phyloP scores from a whole-genome alignment of 1,140 invertebrate genomes.

The Cepaea nemoralis region DNA sequence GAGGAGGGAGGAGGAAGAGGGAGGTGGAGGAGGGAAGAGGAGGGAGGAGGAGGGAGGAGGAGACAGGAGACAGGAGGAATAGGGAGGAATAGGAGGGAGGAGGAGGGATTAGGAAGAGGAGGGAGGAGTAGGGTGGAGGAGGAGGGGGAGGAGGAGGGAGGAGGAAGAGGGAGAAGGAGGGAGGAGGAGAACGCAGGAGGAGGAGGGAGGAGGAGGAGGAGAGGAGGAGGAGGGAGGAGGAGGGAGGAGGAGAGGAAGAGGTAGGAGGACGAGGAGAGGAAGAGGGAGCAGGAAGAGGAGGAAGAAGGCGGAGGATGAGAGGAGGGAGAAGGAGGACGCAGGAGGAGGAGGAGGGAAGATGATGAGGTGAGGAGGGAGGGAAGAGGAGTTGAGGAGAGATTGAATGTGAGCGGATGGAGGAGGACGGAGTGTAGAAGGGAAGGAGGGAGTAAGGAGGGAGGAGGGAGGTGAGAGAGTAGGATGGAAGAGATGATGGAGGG shows the following conservation, averaged over 20 bases:
- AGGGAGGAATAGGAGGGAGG: too few relatives aligned
- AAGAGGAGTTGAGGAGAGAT: not conserved
- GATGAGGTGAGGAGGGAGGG: too few relatives aligned
- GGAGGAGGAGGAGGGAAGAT: not conserved
- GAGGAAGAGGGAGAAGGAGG: not conserved
- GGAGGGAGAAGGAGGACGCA: not conserved
- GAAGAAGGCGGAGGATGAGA: too few relatives aligned
- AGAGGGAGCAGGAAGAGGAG: too few relatives aligned
- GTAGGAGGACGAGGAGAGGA: too few relatives aligned
- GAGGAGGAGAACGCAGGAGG: slow-evolving; percentile 7
- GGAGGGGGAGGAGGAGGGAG: not conserved
- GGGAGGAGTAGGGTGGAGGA: not conserved
- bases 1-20: not conserved
- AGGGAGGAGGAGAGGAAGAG: not conserved
- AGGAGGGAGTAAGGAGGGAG: not conserved
- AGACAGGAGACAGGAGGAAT: not conserved
- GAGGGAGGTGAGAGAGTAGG: slow-evolving; percentile 4
- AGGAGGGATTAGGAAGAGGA: too few relatives aligned
- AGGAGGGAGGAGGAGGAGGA: not conserved
- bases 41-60: not conserved
- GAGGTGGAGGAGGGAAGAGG: not conserved
- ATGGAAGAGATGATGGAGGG: not conserved
- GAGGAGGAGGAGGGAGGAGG: not conserved
- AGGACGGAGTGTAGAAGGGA: not conserved
- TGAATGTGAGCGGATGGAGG: not conserved